phyloP scores from a whole-genome alignment of 2,113 vertebrate genomes.

The Suncus etruscus region DNA sequence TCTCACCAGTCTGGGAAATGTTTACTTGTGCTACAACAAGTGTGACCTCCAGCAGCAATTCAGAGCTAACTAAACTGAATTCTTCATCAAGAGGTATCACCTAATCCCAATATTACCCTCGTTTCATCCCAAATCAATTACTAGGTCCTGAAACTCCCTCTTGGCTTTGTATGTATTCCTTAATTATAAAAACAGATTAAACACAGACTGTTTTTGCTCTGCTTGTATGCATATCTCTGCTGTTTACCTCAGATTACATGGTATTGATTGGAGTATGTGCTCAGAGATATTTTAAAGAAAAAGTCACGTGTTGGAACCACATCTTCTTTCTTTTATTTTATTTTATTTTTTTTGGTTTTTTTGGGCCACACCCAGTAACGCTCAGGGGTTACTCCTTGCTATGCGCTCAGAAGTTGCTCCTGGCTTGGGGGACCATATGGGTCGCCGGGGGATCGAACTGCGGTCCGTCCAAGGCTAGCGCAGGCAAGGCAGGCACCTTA shows the following conservation, averaged over 20 bases:
- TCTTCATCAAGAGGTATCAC: neutral
- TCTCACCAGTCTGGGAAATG: too few species aligned
- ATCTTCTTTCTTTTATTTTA: too few species aligned
- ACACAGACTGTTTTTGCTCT: slow-evolving; percentile 69
- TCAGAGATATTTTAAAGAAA: slow-evolving; percentile 31
- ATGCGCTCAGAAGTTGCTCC: too few species aligned
- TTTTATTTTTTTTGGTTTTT: too few species aligned
- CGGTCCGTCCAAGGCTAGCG: too few species aligned
- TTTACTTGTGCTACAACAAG: too few species aligned
- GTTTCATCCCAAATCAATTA: neutral
- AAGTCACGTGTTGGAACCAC: neutral
- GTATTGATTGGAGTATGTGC: neutral
- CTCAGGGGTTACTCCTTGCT: too few species aligned
- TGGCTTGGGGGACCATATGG: too few species aligned
- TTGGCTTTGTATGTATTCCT: neutral
- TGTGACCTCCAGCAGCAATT: too few species aligned
- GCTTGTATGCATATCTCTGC: neutral
- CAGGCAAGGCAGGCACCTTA: too few species aligned
- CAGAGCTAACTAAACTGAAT: neutral
- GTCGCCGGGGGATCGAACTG: too few species aligned
- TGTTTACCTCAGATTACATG: neutral
- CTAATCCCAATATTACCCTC: neutral
- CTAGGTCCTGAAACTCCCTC: neutral
- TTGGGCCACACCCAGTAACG: too few species aligned
- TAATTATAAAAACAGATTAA: slow-evolving; percentile 69